Conservation (phyloP, 2,888 invertebrate species). For the Drosophila antonietae region DNA sequence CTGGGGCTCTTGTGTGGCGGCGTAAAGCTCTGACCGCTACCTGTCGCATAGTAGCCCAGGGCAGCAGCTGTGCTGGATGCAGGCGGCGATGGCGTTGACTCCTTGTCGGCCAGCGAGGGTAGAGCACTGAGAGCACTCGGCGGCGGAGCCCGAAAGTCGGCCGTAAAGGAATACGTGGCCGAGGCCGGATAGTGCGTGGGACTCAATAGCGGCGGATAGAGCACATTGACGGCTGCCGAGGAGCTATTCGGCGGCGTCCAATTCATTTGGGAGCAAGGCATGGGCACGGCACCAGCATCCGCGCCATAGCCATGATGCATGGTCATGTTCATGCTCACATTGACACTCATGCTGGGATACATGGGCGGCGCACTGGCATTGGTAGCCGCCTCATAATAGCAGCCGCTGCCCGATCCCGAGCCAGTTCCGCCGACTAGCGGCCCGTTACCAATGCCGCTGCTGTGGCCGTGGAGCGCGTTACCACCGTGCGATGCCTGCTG, state of each 20-base stretch:
- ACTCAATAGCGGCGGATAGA: constrained; percentile 88
- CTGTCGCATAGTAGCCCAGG: constrained; percentile 83
- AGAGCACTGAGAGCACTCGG: constrained; percentile 86
- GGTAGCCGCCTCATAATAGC: constrained; percentile 82
- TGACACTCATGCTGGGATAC: constrained; percentile 97
- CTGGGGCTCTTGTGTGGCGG: constrained; percentile 83
- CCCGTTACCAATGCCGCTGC: constrained; percentile 40
- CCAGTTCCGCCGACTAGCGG: constrained; percentile 28
- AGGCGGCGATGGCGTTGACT: constrained; percentile 76
- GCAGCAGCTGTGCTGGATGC: constrained; percentile 61
- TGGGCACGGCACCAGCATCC: constrained; percentile 81
- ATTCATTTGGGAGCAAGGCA: constrained; percentile 89
- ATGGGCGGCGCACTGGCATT: constrained; percentile 85
- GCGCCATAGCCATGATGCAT: constrained; percentile 92
- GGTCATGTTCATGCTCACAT: constrained; percentile 98
- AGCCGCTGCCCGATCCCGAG: constrained; percentile 51
- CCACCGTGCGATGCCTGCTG: constrained; percentile 73
- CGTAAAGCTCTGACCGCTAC: constrained; percentile 81
- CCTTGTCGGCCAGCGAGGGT: constrained; percentile 77
- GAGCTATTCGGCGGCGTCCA: constrained; percentile 89
- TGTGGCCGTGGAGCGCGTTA: constrained; percentile 68
- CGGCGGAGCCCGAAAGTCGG: constrained; percentile 89
- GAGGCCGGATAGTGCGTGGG: constrained; percentile 88
- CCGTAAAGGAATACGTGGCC: constrained; percentile 93
- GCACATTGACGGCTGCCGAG: constrained; percentile 87